Conservation (phyloP, 2,888 invertebrate genomes). For the Drosophila parthenogenetica region DNA sequence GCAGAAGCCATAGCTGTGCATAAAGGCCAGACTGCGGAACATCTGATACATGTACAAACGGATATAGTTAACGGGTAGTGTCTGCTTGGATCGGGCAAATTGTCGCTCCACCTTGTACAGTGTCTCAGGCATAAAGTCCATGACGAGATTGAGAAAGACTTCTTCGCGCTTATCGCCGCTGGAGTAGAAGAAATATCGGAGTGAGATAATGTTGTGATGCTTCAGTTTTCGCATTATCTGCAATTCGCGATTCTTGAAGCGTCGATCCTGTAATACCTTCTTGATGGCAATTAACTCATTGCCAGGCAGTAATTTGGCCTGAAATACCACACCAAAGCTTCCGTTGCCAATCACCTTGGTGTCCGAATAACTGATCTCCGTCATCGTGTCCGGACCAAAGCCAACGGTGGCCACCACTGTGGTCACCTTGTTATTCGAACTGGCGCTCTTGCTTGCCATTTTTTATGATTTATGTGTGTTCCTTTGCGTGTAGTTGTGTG, state of each 20-base stretch:
- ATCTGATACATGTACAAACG: constrained; percentile 99
- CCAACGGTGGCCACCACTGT: constrained; percentile 99
- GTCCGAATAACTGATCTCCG: constrained; percentile 99
- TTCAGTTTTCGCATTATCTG: constrained; percentile 99
- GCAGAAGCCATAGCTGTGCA: constrained; percentile 98
- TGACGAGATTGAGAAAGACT: constrained; percentile 99
- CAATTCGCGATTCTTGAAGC: constrained; percentile 99
- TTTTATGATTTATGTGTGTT: not conserved
- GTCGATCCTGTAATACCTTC: constrained; percentile 99
- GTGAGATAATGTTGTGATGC: constrained; percentile 99
- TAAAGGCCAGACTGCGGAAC: constrained; percentile 99
- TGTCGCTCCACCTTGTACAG: constrained; percentile 99
- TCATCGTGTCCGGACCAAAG: constrained; percentile 97
- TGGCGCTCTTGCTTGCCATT: constrained; percentile 47
- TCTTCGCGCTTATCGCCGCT: constrained; percentile 99
- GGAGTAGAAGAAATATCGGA: constrained; percentile 99
- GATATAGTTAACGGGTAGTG: constrained; percentile 99
- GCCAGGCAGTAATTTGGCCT: constrained; percentile 97
- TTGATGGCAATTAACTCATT: constrained; percentile 99
- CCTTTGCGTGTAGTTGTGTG: too few relatives aligned
- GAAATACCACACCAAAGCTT: constrained; percentile 99
- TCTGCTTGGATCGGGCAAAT: constrained; percentile 99
- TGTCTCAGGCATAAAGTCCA: constrained; percentile 99
- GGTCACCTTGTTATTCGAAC: constrained; percentile 89
- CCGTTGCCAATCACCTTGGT: constrained; percentile 99